Evolutionary conservation across 2,888 invertebrate genomes (phyloP), one percentile per base, ranked within the genome.

Genomic region (Acrobasis consociella): DNA sequence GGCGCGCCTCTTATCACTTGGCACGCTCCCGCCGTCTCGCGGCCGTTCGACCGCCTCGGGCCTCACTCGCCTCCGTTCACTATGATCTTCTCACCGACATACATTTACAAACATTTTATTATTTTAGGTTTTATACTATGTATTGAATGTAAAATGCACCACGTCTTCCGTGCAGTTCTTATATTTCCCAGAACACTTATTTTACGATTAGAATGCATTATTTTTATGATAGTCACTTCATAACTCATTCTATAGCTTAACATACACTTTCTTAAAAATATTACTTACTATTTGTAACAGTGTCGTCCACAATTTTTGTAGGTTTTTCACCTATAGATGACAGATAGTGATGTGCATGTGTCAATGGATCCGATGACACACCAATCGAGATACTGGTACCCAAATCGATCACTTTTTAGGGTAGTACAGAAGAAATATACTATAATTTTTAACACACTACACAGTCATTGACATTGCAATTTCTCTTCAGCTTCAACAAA

Each of bases 1-100:
- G 91, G 89, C 88, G 88, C 91, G 89, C 88, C 85, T 89, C 91
- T 92, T 92, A 92, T 92, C 91, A 91, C 91, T 92, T 91, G 91
- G 91, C 91, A 91, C 89, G 91, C 86, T 91, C 88, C 85, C 89
- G 86, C 83, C 83, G 90, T 89, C 90, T 88, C 88, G 88, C 87
- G 83, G 81, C 81, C 83, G 82, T 77, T 82, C 81, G 81, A 80
- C 74, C 78, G 83, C 81, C 83, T 82, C 82, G 82, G 82, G 84
- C 84, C 83, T 83, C 85, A 83, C 79, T 85, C 77, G 74, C 72
- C 73, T 78, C 76, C 65, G n/a, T 75, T 72, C 76, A 84, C 76
- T 76, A 80, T 80, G 82, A 86, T 86, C 83, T 76, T 76, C 74
- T 58, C 64, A 67, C 59, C 64, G 67, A 69, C 71, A 71, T 74